Percentiles rank a stretch among this genome's conserved stretches.
Conservation (phyloP, 2,113 vertebrate genomes). For the Tylochromis polylepis region DNA sequence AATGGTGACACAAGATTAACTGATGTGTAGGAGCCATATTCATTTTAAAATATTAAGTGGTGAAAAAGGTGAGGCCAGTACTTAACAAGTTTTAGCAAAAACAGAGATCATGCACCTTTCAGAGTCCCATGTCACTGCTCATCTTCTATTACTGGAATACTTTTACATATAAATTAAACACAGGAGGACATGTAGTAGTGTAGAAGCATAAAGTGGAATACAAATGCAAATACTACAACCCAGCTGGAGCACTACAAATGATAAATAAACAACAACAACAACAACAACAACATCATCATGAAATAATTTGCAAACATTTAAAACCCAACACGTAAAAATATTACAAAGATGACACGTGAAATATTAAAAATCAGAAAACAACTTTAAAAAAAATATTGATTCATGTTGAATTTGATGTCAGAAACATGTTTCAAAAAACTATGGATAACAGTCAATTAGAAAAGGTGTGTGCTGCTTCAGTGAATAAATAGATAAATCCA, state of each 20-base stretch:
- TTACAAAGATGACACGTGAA: not conserved
- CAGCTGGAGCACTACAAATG: not conserved
- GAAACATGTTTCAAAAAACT: not conserved
- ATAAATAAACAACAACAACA: not conserved
- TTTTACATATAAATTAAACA: not conserved
- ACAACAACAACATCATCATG: not conserved
- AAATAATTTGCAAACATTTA: not conserved
- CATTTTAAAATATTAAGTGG: not conserved
- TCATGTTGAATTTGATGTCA: not conserved
- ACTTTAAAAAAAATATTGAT: not conserved
- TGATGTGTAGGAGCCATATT: not conserved
- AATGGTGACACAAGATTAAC: not conserved
- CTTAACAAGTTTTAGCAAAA: not conserved
- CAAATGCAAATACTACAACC: not conserved
- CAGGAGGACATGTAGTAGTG: not conserved
- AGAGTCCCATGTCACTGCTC: not conserved
- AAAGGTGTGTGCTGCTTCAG: not conserved
- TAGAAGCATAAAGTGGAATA: not conserved
- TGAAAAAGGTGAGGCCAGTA: not conserved
- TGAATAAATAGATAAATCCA: not conserved
- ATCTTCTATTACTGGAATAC: not conserved
- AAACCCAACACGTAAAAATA: not conserved
- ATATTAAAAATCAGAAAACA: not conserved
- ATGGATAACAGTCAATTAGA: not conserved
- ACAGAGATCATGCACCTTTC: not conserved